These are phyloP conservation scores for Hylomyscus alleni DNA, from an alignment of 2,797 vertebrate species.

Conservation along the genomic window DNA sequence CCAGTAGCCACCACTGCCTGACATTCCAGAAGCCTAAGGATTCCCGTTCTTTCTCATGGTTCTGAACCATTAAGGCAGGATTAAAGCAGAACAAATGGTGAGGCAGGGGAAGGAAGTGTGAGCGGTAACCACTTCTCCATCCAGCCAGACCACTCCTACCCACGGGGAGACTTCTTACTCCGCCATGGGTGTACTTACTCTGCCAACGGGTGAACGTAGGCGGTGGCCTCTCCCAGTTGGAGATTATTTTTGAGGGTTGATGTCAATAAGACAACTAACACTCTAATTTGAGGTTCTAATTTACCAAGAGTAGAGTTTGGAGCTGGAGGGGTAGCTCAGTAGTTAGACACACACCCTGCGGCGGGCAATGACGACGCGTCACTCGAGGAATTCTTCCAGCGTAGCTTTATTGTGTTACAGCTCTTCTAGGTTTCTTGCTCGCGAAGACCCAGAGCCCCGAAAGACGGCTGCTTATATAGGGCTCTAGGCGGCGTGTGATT, in stretches of 20 bases:
- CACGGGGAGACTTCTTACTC: background rate
- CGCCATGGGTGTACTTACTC: too few species aligned
- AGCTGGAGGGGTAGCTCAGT: background rate
- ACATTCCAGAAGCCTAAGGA: conserved; percentile 28
- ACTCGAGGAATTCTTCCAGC: too few species aligned
- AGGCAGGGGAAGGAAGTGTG: background rate
- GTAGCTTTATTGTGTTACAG: too few species aligned
- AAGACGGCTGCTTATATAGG: too few species aligned
- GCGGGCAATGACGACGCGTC: too few species aligned
- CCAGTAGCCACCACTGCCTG: background rate
- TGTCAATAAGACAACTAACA: background rate
- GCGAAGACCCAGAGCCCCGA: too few species aligned
- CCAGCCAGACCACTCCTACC: background rate
- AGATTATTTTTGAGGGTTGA: background rate
- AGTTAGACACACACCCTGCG: too few species aligned
- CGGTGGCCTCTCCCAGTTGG: background rate
- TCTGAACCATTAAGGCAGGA: conserved; percentile 65
- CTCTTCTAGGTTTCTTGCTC: too few species aligned
- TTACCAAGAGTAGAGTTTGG: background rate
- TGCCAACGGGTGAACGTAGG: background rate
- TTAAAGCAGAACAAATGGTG: conserved; percentile 55
- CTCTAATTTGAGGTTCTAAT: background rate
- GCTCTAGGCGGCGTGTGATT: too few species aligned
- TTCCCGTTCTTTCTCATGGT: conserved; percentile 58
- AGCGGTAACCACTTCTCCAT: background rate